A percentile compares a stretch with the other conserved stretches of the same genome.
These are phyloP conservation scores for Elephantulus edwardii DNA, from an alignment of 2,113 vertebrate genomes.

Conservation along the genomic window DNA sequence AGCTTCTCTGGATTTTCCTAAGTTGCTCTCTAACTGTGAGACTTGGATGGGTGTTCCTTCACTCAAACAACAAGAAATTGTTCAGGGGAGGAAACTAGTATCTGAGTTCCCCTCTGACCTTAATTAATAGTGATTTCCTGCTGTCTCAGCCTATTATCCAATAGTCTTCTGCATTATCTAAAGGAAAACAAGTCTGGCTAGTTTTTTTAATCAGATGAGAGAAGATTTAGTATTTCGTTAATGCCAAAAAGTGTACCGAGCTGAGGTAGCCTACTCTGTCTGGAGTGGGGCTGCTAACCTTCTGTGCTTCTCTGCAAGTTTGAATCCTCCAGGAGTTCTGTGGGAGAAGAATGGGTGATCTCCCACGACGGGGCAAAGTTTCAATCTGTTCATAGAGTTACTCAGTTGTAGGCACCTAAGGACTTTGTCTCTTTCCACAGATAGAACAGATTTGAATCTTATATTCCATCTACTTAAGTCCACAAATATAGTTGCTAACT, in stretches of 20 bases:
- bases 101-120: background rate
- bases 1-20: slow-evolving; percentile 51
- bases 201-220: background rate
- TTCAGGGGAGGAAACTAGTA: slow-evolving; percentile 7
- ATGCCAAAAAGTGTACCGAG: background rate
- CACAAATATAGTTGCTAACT: too few species aligned
- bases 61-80: slow-evolving; percentile 4
- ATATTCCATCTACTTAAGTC: too few species aligned
- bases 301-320: too few species aligned
- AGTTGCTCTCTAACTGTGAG: slow-evolving; percentile 35
- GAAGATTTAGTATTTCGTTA: background rate
- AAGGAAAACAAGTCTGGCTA: background rate
- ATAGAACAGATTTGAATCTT: too few species aligned
- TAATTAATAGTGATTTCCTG: background rate
- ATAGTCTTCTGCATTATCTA: background rate
- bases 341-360: too few species aligned
- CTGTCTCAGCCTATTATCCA: background rate
- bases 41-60: slow-evolving; percentile 27
- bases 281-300: too few species aligned
- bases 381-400: too few species aligned
- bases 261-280: too few species aligned
- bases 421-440: too few species aligned
- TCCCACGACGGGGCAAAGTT: too few species aligned
- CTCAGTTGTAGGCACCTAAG: too few species aligned
- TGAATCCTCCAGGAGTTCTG: too few species aligned